These are phyloP conservation scores for Aphis gossypii DNA, from an alignment of 1,140 invertebrate genomes.

Conservation along the genomic window DNA sequence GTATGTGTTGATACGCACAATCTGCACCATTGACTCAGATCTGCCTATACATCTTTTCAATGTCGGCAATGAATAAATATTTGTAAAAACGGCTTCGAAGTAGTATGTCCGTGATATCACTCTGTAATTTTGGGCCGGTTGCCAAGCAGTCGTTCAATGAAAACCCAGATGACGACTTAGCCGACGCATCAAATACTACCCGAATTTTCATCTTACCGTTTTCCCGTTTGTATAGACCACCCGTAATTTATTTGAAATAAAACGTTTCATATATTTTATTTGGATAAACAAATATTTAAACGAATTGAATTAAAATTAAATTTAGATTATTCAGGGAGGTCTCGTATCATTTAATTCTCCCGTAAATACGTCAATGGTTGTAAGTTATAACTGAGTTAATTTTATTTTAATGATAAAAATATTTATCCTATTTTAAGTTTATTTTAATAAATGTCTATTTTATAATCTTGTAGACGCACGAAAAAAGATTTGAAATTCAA, in stretches of 20 bases:
- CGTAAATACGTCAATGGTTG: background rate
- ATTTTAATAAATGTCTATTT: background rate
- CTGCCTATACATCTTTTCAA: background rate
- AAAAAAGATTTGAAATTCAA: constrained; percentile 46
- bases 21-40: background rate
- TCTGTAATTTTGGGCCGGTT: background rate
- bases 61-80: background rate
- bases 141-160: too few species aligned
- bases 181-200: too few species aligned
- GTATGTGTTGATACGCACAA: background rate
- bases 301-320: background rate
- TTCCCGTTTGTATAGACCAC: background rate
- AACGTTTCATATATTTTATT: background rate
- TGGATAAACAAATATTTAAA: background rate
- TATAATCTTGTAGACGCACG: constrained; percentile 16
- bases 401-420: background rate
- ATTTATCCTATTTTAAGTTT: background rate
- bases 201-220: too few species aligned
- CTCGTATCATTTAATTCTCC: background rate
- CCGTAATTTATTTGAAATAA: background rate
- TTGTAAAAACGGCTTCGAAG: background rate
- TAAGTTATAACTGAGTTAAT: background rate
- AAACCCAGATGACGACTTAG: too few species aligned
- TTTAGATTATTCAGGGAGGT: background rate
- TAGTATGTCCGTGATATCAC: background rate